A percentile compares a stretch with the other conserved stretches of the same genome.
These are phyloP conservation scores for Drosophila rhopaloa DNA, from an alignment of 1,140 invertebrate genomes.

Conservation along the genomic window DNA sequence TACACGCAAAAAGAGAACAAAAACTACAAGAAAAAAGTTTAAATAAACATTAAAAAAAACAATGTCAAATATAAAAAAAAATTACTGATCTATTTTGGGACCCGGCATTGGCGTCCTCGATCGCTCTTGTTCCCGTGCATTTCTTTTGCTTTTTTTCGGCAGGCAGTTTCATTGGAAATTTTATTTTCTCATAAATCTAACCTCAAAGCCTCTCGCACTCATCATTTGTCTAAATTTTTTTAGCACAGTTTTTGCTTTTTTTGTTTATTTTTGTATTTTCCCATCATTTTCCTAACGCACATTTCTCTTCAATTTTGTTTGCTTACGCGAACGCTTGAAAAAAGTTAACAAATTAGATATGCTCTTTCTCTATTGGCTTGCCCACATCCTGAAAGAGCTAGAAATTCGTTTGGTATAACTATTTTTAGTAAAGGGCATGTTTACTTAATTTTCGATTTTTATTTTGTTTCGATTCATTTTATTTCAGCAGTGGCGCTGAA, in stretches of 20 bases:
- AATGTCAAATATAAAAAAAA: conserved; percentile 56
- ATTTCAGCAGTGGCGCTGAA: conserved; percentile 48
- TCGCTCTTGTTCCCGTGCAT: conserved; percentile 62
- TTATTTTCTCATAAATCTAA: conserved; percentile 75
- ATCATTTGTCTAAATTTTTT: conserved; percentile 78
- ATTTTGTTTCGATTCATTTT: conserved; percentile 58
- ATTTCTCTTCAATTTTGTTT: conserved; percentile 70
- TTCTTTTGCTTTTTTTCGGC: conserved; percentile 30
- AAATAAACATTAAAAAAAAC: conserved; percentile 61
- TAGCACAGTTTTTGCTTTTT: conserved; percentile 49
- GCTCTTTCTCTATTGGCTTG: conserved; percentile 10
- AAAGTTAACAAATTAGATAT: conserved; percentile 59
- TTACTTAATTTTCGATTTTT: conserved; percentile 68
- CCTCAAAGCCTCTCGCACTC: conserved; percentile 77
- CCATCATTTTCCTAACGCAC: conserved; percentile 55
- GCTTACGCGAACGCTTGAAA: conserved; percentile 50
- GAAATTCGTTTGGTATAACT: conserved; percentile 28
- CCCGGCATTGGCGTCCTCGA: conserved; percentile 48
- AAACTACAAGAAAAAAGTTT: conserved; percentile 28
- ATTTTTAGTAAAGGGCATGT: conserved; percentile 78
- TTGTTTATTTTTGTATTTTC: conserved; percentile 76
- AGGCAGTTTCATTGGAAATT: conserved; percentile 63
- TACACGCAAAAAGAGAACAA: conserved; percentile 22
- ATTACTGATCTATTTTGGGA: conserved; percentile 58
- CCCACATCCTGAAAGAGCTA: conserved; percentile 8